These are phyloP conservation scores for Chrysodeixis includens DNA, from an alignment of 2,888 invertebrate species.

Conservation along the genomic window DNA sequence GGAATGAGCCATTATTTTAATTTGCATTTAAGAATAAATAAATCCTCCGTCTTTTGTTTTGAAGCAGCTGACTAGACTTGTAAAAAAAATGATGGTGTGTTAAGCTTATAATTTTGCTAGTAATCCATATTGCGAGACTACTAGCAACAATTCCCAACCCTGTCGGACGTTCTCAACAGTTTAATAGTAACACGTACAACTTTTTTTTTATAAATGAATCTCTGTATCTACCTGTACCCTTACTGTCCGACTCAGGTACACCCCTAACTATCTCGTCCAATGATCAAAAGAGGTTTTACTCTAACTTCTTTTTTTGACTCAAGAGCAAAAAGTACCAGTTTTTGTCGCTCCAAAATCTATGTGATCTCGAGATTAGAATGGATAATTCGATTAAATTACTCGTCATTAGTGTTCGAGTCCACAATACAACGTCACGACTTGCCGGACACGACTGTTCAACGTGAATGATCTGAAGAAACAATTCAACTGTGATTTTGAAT, in stretches of 20 bases:
- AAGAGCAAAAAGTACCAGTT: conserved; percentile 53
- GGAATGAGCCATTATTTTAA: conserved; percentile 12
- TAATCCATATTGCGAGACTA: too few relatives aligned
- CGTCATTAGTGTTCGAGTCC: conserved; percentile 67
- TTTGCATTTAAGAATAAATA: not conserved
- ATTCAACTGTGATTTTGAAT: conserved; percentile 42
- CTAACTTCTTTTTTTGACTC: conserved; percentile 29
- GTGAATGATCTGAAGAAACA: conserved; percentile 47
- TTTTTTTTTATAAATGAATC: conserved; percentile 18
- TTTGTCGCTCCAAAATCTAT: conserved; percentile 60
- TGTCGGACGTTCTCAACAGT: not conserved
- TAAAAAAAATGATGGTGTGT: not conserved
- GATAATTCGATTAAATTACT: conserved; percentile 75
- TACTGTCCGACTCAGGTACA: conserved; percentile 60
- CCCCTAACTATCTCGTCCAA: conserved; percentile 50
- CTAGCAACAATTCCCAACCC: not conserved
- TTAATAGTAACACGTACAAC: not conserved
- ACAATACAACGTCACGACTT: conserved; percentile 62
- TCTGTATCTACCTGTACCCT: conserved; percentile 52
- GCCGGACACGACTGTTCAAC: conserved; percentile 47
- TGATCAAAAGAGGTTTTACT: conserved; percentile 56
- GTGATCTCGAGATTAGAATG: conserved; percentile 57
- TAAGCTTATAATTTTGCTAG: too few relatives aligned
- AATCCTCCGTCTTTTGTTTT: not conserved
- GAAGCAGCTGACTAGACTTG: not conserved